Conservation (phyloP, 2,888 invertebrate genomes). For the Gasteruption jaculator region DNA sequence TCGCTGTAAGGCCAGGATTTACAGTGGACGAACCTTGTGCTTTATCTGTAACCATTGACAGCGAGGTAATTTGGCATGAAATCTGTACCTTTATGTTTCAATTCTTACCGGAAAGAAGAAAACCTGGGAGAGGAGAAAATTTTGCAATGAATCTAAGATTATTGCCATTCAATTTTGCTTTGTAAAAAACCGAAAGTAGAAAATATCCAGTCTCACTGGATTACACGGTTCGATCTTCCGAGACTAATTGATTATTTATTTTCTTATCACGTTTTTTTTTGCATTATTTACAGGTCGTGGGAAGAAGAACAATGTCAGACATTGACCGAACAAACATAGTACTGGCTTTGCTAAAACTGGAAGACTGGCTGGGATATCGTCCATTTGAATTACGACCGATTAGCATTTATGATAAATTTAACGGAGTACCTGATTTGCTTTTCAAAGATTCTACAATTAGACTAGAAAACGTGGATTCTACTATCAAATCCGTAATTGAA, state of each 20-base stretch:
- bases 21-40: slow-evolving; percentile 56
- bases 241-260: neutral
- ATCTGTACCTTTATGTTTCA: too few species aligned
- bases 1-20: slow-evolving; percentile 54
- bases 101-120: too few species aligned
- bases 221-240: too few species aligned
- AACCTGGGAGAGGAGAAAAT: too few species aligned
- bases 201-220: too few species aligned
- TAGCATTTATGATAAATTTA: slow-evolving; percentile 60
- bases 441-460: slow-evolving; percentile 63
- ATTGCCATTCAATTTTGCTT: too few species aligned
- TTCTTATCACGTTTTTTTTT: neutral
- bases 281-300: slow-evolving; percentile 33
- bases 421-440: slow-evolving; percentile 55
- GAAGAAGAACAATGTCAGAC: slow-evolving; percentile 25
- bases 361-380: slow-evolving; percentile 56
- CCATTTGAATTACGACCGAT: slow-evolving; percentile 43
- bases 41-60: slow-evolving; percentile 59
- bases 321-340: slow-evolving; percentile 29
- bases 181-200: neutral
- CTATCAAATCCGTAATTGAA: slow-evolving; percentile 53
- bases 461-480: slow-evolving; percentile 51
- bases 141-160: too few species aligned
- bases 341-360: slow-evolving; percentile 52
- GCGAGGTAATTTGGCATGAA: slow-evolving; percentile 58